phyloP scores from a whole-genome alignment of 2,113 vertebrate genomes.

The Grallaria varia region DNA sequence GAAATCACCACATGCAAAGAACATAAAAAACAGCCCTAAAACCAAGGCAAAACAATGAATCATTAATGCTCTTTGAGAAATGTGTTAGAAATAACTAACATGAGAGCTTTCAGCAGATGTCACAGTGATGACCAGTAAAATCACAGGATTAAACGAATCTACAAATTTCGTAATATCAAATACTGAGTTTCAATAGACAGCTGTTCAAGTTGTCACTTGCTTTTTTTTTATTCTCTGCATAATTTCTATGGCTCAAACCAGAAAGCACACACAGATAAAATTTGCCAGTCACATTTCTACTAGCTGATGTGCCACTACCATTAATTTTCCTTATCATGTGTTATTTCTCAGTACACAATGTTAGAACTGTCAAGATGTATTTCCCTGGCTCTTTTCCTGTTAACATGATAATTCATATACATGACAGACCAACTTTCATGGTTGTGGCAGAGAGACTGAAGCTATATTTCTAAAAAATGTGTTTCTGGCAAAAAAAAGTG shows the following conservation, averaged over 20 bases:
- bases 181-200: conserved; percentile 1
- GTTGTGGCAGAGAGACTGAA: not conserved
- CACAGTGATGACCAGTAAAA: conserved; percentile 4
- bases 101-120: conserved; percentile 26
- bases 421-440: not conserved
- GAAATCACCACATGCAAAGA: not conserved
- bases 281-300: conserved; percentile 16
- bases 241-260: conserved; percentile 6
- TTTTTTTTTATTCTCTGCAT: not conserved
- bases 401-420: conserved; percentile 21
- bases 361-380: conserved; percentile 13
- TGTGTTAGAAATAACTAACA: not conserved
- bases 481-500: not conserved
- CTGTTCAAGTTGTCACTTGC: conserved; percentile 24
- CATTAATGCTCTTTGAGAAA: conserved; percentile 12
- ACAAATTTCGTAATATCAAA: conserved; percentile 21
- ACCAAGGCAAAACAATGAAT: not conserved
- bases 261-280: conserved; percentile 30
- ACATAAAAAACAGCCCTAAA: not conserved
- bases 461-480: not conserved
- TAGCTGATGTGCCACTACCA: conserved; percentile 7
- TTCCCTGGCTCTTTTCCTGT: not conserved
- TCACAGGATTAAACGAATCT: conserved; percentile 25
- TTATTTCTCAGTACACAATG: not conserved
- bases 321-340: conserved; percentile 45